A percentile compares a stretch with the other conserved stretches of the same genome.
Evolutionary conservation across 2,888 invertebrate species (phyloP).

Genomic region (Zaprionus lineosus): DNA sequence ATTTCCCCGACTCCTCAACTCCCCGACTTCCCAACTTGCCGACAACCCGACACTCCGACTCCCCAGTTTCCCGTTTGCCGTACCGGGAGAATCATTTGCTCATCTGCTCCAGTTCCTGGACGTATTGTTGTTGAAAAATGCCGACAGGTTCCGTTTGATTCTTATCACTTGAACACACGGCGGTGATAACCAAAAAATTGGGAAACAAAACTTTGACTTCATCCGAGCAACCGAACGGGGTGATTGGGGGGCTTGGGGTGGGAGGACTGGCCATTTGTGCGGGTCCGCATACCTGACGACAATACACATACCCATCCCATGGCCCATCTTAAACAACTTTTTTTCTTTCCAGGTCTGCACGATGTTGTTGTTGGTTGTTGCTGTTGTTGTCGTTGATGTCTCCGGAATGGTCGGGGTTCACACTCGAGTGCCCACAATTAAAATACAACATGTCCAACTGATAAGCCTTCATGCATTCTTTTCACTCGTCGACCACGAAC

Average conservation of each 20-base stretch:
- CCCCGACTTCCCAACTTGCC: too few relatives aligned
- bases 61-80: background rate
- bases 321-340: constrained; percentile 40
- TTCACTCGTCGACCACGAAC: constrained; percentile 49
- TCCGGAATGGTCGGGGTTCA: constrained; percentile 47
- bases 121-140: constrained; percentile 37
- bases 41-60: too few relatives aligned
- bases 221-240: background rate
- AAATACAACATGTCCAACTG: constrained; percentile 79
- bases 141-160: constrained; percentile 38
- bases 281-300: constrained; percentile 50
- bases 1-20: too few relatives aligned
- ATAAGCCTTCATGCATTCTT: constrained; percentile 76
- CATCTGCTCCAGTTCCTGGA: background rate
- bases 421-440: constrained; percentile 78
- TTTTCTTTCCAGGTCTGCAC: constrained; percentile 15
- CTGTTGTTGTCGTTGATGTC: constrained; percentile 31
- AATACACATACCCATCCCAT: constrained; percentile 25
- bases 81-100: too few relatives aligned
- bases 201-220: constrained; percentile 49
- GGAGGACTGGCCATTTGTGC: constrained; percentile 63
- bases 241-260: background rate
- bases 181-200: constrained; percentile 58
- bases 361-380: constrained; percentile 19
- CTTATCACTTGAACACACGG: constrained; percentile 51